A percentile compares a stretch with the other conserved stretches of the same genome.
These are phyloP conservation scores for Auanema sp. DNA, from an alignment of 2,888 invertebrate species.

Conservation along the genomic window DNA sequence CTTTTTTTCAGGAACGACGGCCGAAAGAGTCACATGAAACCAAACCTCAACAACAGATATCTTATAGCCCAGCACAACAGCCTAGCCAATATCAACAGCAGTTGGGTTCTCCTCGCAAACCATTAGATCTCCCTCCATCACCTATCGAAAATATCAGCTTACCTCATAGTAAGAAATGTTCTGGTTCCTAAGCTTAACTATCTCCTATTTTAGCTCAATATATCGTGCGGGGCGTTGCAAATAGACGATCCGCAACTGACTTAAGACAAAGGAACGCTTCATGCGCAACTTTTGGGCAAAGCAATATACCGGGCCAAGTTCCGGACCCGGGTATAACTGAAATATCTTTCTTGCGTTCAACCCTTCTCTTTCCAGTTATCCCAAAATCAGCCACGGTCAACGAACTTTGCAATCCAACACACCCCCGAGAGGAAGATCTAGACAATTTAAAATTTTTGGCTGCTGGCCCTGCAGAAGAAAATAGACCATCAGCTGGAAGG, in stretches of 20 bases:
- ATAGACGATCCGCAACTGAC: conserved; percentile 27
- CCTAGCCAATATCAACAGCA: no score
- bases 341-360: no score
- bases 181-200: conserved; percentile 8
- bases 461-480: conserved; percentile 15
- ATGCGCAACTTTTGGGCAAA: conserved; percentile 28
- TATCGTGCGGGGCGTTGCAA: conserved; percentile 28
- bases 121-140: conserved; percentile 12
- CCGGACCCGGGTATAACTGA: conserved; percentile 15
- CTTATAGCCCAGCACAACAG: neutral
- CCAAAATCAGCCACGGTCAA: conserved; percentile 49
- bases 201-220: conserved; percentile 40
- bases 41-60: conserved; percentile 4
- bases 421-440: conserved; percentile 8
- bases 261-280: conserved; percentile 24
- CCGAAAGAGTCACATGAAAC: conserved; percentile 14
- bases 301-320: conserved; percentile 31
- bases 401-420: conserved; percentile 8
- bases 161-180: conserved; percentile 52
- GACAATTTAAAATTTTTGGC: conserved; percentile 42
- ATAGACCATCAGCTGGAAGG: conserved; percentile 8
- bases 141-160: conserved; percentile 52
- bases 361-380: conserved; percentile 21
- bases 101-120: neutral
- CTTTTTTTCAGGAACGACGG: conserved; percentile 13